Evolutionary conservation across 2,888 invertebrate genomes (phyloP), one percentile per base, ranked within the genome.

Genomic region (Thereva nobilitata): DNA sequence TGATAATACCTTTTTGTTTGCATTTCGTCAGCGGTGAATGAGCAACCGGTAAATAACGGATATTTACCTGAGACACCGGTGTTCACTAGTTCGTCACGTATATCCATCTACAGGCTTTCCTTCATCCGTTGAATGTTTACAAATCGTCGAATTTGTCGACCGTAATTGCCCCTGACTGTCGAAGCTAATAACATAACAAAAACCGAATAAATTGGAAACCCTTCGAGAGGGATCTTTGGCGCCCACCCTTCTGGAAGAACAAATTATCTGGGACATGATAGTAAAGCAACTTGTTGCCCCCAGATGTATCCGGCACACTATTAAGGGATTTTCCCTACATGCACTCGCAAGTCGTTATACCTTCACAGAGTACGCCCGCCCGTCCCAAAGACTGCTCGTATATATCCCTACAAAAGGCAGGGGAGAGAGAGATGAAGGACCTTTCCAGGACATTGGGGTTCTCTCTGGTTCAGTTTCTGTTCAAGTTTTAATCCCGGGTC

Each of bases 401-500:
- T 50, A 35, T 4, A 35, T 50, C 50, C 34, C 6, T 50, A 23
- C 23, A 23, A 50, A 34, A 6, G 9, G 4, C 38, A 23, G 38
- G 38, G 7, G 47, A 47, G 41, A 47, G 57, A 47, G 47, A 59
- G 23, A 7, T 47, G 47, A 37, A 47, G 45, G 47, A 37, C 57
- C 37, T 59, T 50, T 50, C 34, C 5, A 37, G 10, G 45, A 10
- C 41, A 12, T 49, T 38, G 38, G 12, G 55, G 12, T 23, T 23
- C 23, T 23, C 23, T 23, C 23, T 23, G 23, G 23, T 23, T 7
- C 41, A 55, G 57, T 47, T 57, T 37, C 9, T 23, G 35, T 37
- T 44, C 38, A 59, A 59, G 57, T 59, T 59, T 59, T 59, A 59
- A 59, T 59, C 57, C 47, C 38, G 61, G 61, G 9, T 50, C 50